Percentiles rank a stretch among this genome's conserved stretches.
Conservation (phyloP, 2,113 vertebrate species). For the Oncorhynchus clarkii region DNA sequence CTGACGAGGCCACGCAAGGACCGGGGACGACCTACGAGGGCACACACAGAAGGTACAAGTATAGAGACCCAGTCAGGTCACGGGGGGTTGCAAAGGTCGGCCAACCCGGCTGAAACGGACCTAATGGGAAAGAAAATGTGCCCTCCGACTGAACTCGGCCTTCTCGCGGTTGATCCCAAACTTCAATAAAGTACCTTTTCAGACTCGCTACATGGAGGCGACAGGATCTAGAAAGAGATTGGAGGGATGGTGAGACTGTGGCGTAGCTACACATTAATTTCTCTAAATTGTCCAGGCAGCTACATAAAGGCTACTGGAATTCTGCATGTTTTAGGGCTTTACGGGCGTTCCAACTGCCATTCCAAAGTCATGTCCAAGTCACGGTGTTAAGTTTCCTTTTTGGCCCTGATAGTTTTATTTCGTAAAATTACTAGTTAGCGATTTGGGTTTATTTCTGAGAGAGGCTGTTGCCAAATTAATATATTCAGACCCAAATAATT, state of each 20-base stretch:
- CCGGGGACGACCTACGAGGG: slow-evolving; percentile 64
- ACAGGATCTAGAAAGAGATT: slow-evolving; percentile 73
- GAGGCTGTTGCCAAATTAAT: not conserved
- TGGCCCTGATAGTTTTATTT: not conserved
- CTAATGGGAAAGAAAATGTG: slow-evolving; percentile 86
- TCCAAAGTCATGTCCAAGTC: too few species aligned
- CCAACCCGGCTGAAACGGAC: slow-evolving; percentile 75
- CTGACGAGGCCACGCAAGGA: slow-evolving; percentile 54
- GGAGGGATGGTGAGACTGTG: slow-evolving; percentile 68
- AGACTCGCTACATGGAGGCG: slow-evolving; percentile 80
- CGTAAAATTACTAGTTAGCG: too few species aligned
- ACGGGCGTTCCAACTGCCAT: too few species aligned
- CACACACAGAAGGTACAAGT: slow-evolving; percentile 72
- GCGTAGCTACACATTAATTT: slow-evolving; percentile 59
- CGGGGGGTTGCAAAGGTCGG: slow-evolving; percentile 76
- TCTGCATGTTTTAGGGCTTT: slow-evolving; percentile 34
- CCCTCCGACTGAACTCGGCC: slow-evolving; percentile 83
- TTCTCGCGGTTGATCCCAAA: slow-evolving; percentile 75
- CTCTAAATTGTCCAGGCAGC: slow-evolving; percentile 63
- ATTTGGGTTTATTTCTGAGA: not conserved
- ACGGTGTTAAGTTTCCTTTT: not conserved
- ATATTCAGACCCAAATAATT: not conserved
- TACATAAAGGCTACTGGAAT: slow-evolving; percentile 67
- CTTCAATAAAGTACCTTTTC: slow-evolving; percentile 84
- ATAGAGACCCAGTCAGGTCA: slow-evolving; percentile 74